Base-by-base conservation (phyloP, 2,888 invertebrate species). In the Phortica magna region DNA sequence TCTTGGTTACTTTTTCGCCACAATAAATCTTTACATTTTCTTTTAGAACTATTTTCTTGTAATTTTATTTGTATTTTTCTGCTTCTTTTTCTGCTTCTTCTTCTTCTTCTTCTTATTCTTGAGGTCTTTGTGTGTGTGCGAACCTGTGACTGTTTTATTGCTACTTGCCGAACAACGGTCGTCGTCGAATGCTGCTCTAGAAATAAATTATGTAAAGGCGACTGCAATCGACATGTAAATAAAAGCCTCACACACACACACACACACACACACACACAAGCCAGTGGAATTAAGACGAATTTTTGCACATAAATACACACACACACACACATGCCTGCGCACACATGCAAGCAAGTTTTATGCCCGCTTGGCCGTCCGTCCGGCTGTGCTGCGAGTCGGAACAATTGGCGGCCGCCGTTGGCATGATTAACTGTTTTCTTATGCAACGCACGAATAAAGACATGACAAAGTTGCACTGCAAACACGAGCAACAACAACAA, bases 401-500 rank as follows among this genome's bases (percentile, higher is more conserved):
- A 48, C 48, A 48, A 48, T 48, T 48, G 48, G 9, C 3, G 48
- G 48, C 14, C 48, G 48, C 48, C 48, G 14, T 14, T 14, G 14
- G 48, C 9, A 48, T 48, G 48, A 48, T 48, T 48, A 48, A 48
- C 48, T 9, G 48, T 48, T 48, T 48, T 48, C 48, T 48, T 48
- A 48, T 48, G 48, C 48, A 48, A 48, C 3, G 48, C 48, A 48
- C 48, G 48, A 48, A 48, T 48, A 48, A 48, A 48, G 48, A 48
- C 48, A 48, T 48, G 48, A 14, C 48, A 48, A 48, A 48, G 10
- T 48, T 48, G 48, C 48, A 48, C 9, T 14, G 78, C 48, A 55
- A 17, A 59, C 67, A 48, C 41, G 31, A 72, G 39, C 53, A 70
- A 42, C 22, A 59, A 42, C 17, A 70, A 59, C 59, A 74, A 42